phyloP scores from a whole-genome alignment of 2,113 vertebrate species.

The Pimephales promelas region DNA sequence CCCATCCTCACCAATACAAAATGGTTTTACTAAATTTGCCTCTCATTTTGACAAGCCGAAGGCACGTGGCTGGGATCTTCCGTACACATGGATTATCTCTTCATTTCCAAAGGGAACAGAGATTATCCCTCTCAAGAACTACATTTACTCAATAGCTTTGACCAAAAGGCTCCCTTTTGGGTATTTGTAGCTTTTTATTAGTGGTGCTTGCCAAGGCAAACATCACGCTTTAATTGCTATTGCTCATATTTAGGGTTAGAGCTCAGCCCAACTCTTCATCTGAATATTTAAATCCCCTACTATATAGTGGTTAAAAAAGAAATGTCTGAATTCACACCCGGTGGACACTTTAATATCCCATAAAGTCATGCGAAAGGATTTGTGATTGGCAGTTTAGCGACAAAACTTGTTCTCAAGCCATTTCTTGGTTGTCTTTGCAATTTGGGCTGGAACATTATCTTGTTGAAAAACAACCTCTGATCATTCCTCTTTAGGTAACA shows the following conservation, averaged over 20 bases:
- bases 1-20: neutral
- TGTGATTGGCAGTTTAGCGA: neutral
- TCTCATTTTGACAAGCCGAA: neutral
- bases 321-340: neutral
- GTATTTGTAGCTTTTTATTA: neutral
- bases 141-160: slow-evolving; percentile 24
- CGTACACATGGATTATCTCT: neutral
- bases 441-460: too few relatives aligned
- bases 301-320: neutral
- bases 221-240: neutral
- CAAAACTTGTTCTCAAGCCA: too few relatives aligned
- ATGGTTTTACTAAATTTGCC: neutral
- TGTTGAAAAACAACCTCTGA: too few relatives aligned
- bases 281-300: neutral
- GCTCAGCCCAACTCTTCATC: neutral
- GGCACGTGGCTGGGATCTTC: neutral
- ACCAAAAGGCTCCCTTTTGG: neutral
- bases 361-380: neutral
- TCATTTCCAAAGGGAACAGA: slow-evolving; percentile 5
- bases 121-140: slow-evolving; percentile 14
- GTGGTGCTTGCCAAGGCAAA: neutral
- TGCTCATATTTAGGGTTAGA: neutral
- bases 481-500: too few relatives aligned
- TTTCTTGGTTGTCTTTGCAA: too few relatives aligned
- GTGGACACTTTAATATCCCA: neutral